Conservation (phyloP, 2,797 vertebrate species). For the Pangasius sanitwongsei region DNA sequence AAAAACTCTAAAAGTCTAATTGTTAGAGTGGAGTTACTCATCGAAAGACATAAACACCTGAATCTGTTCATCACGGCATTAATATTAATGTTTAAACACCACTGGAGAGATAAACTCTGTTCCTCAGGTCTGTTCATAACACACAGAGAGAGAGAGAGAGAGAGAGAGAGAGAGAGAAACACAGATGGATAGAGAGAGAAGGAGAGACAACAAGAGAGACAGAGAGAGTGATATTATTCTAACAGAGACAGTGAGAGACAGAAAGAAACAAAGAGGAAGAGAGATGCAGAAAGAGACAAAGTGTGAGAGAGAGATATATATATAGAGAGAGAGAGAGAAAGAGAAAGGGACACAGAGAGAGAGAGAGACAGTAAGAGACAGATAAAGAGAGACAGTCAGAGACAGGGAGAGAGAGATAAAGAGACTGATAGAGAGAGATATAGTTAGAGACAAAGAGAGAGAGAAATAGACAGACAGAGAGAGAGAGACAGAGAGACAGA, state of each 20-base stretch:
- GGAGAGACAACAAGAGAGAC: neutral
- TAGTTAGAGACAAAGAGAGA: neutral
- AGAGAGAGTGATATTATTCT: no score
- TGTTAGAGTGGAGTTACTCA: neutral
- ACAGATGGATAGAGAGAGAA: neutral
- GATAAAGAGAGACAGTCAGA: neutral
- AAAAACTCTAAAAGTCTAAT: neutral
- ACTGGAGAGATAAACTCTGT: neutral
- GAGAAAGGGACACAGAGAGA: neutral
- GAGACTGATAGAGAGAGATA: neutral
- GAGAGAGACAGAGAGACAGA: neutral
- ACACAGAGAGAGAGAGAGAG: neutral
- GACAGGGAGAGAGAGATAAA: neutral
- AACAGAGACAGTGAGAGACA: neutral
- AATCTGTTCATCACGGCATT: neutral
- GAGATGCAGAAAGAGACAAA: no score
- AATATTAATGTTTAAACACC: neutral
- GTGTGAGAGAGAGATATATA: no score
- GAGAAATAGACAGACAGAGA: neutral
- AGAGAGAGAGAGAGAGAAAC: neutral
- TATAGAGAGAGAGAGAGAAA: no score
- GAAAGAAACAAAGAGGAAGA: neutral
- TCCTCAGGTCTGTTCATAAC: neutral
- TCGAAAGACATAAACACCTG: neutral
- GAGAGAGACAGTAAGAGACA: neutral